phyloP scores from a whole-genome alignment of 2,797 vertebrate genomes.

The Helicolenus hilgendorfi region DNA sequence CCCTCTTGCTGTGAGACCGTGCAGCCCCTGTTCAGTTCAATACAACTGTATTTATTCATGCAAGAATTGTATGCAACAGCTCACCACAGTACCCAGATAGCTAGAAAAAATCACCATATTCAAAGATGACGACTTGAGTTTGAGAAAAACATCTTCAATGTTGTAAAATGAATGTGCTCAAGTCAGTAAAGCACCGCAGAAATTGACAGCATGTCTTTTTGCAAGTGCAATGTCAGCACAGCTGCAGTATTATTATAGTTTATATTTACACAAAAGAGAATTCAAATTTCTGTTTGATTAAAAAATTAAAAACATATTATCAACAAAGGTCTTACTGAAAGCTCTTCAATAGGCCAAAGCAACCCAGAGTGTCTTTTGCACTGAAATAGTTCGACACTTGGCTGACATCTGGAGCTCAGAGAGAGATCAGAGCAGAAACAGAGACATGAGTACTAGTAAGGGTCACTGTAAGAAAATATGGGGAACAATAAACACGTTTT shows the following conservation, averaged over 20 bases:
- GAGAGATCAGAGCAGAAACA: neutral
- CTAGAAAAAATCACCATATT: neutral
- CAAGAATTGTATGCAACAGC: neutral
- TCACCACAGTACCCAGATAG: neutral
- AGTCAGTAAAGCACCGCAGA: neutral
- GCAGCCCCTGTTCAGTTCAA: neutral
- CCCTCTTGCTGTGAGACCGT: no score
- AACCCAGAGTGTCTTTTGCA: neutral
- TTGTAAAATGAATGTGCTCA: neutral
- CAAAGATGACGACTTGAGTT: neutral
- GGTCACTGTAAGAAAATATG: constrained; percentile 27
- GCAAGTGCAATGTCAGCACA: neutral
- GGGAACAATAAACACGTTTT: constrained; percentile 62
- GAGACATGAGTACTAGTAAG: constrained; percentile 8
- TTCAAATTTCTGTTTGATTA: neutral
- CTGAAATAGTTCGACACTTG: neutral
- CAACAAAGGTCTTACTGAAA: neutral
- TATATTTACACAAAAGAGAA: neutral
- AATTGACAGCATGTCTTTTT: no score
- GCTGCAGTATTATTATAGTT: neutral
- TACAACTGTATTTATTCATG: neutral
- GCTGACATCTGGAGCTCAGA: constrained; percentile 1
- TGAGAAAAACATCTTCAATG: no score
- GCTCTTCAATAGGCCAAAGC: neutral
- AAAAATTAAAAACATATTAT: neutral